Percentiles rank a stretch among this genome's conserved stretches.
Conservation (phyloP, 2,113 vertebrate species). For the Tursiops truncatus region DNA sequence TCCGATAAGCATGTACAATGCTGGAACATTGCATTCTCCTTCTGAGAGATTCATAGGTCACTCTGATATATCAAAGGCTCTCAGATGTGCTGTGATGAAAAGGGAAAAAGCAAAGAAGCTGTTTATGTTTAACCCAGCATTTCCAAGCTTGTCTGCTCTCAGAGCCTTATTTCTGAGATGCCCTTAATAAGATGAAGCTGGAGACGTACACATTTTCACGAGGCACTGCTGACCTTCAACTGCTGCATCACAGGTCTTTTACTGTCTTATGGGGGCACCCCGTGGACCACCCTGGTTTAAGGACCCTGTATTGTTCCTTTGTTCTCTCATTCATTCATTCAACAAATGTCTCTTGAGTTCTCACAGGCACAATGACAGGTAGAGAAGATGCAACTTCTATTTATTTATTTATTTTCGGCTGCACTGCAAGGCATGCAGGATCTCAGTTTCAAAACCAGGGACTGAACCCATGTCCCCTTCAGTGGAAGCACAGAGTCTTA, state of each 20-base stretch:
- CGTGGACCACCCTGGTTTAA: background rate
- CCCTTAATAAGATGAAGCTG: too few relatives aligned
- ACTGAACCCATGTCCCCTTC: too few relatives aligned
- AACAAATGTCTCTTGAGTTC: background rate
- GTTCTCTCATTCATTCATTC: background rate
- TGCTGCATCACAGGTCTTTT: too few relatives aligned
- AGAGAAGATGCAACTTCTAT: background rate
- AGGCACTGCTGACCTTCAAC: background rate
- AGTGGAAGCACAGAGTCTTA: too few relatives aligned
- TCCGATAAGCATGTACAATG: background rate
- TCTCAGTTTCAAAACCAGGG: too few relatives aligned
- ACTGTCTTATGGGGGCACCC: background rate
- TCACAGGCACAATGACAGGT: background rate
- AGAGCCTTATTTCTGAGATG: background rate
- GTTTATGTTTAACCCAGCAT: background rate
- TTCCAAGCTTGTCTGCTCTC: background rate
- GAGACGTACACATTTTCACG: background rate
- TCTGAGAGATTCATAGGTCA: background rate
- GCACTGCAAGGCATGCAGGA: too few relatives aligned
- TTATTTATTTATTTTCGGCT: too few relatives aligned
- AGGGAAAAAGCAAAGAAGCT: background rate
- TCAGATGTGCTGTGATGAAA: background rate
- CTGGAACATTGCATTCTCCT: background rate
- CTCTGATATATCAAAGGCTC: background rate
- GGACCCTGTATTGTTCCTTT: background rate